Percentiles rank a stretch among this genome's conserved stretches.
Conservation (phyloP, 2,797 vertebrate genomes). For the Urosaurus nigricauda region DNA sequence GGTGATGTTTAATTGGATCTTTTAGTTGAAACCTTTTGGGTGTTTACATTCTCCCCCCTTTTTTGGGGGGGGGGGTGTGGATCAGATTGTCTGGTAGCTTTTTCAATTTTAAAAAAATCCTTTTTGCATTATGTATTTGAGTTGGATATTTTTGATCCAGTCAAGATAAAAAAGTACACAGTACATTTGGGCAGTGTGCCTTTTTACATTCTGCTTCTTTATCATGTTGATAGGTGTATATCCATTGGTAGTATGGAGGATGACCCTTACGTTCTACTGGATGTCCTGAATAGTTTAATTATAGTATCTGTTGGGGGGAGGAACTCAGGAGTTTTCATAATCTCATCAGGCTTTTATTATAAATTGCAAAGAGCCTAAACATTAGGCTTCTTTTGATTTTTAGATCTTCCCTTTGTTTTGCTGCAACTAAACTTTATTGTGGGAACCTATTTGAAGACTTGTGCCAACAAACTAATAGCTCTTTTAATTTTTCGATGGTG, state of each 20-base stretch:
- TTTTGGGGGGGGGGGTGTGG: too few species aligned
- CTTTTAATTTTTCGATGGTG: too few species aligned
- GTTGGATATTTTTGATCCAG: not conserved
- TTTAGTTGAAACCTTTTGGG: not conserved
- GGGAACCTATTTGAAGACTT: not conserved
- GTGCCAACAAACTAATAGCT: not conserved
- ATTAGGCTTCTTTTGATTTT: not conserved
- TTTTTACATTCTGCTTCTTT: not conserved
- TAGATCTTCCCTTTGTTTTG: not conserved
- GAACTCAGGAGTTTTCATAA: not conserved
- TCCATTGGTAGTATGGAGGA: not conserved
- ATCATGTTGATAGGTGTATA: not conserved
- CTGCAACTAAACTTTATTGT: not conserved
- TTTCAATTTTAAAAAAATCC: not conserved
- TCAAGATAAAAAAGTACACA: too few species aligned
- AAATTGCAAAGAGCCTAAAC: not conserved
- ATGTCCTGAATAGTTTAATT: not conserved
- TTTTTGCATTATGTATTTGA: not conserved
- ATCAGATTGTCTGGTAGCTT: not conserved
- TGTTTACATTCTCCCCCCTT: not conserved
- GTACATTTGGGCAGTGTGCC: not conserved
- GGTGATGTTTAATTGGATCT: not conserved
- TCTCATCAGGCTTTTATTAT: not conserved
- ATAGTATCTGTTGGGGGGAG: too few species aligned
- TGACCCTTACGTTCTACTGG: not conserved